A percentile compares a stretch with the other conserved stretches of the same genome.
Evolutionary conservation across 2,797 vertebrate species (phyloP).

Genomic region (Enteromius anoplus): DNA sequence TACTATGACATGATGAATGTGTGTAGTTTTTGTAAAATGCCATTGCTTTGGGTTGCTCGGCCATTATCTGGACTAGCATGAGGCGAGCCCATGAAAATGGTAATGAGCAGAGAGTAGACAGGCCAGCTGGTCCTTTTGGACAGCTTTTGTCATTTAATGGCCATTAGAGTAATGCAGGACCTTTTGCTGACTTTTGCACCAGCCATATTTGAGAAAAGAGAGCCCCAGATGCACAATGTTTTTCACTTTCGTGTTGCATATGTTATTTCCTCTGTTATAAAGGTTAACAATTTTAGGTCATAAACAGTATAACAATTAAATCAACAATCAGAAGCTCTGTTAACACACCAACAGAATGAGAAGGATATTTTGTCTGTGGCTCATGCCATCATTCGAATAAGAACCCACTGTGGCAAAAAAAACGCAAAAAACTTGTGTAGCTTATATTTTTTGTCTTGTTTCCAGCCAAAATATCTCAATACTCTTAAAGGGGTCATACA

Average conservation of each 20-base stretch:
- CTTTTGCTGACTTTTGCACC: slow-evolving; percentile 40
- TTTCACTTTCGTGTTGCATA: not conserved
- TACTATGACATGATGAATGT: slow-evolving; percentile 43
- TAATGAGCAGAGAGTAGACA: slow-evolving; percentile 32
- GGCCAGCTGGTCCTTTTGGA: slow-evolving; percentile 49
- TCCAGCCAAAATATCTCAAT: no score
- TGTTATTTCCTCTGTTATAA: slow-evolving; percentile 6
- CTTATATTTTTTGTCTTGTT: no score
- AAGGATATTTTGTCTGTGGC: not conserved
- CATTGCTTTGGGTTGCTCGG: slow-evolving; percentile 38
- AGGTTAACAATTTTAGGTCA: slow-evolving; percentile 3
- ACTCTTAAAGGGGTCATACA: no score
- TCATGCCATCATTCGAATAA: not conserved
- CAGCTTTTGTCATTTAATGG: slow-evolving; percentile 52
- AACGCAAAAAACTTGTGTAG: no score
- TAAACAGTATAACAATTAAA: not conserved
- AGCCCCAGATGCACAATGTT: slow-evolving; percentile 25
- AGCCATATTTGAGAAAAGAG: slow-evolving; percentile 27
- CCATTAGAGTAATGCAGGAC: slow-evolving; percentile 51
- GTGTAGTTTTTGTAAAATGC: slow-evolving; percentile 45
- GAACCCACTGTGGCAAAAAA: no score
- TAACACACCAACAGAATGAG: not conserved
- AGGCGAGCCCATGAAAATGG: slow-evolving; percentile 48
- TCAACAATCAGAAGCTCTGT: not conserved
- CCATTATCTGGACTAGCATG: slow-evolving; percentile 41